Conservation (phyloP, 1,140 invertebrate genomes). For the Drosophila willistoni region DNA sequence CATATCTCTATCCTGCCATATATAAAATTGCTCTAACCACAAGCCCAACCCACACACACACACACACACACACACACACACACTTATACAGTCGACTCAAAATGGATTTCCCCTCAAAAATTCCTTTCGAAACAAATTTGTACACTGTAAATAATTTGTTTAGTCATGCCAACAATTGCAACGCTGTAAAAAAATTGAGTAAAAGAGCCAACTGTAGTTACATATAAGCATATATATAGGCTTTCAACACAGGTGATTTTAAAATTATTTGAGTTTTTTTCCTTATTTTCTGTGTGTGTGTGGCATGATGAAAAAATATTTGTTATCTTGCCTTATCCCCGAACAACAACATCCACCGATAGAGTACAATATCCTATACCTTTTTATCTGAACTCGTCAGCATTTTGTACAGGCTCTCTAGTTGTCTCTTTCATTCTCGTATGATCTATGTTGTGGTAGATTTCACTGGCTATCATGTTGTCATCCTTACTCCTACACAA, state of each 20-base stretch:
- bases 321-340: not conserved
- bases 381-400: not conserved
- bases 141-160: conserved; percentile 80
- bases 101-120: conserved; percentile 20
- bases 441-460: no score
- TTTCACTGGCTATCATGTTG: no score
- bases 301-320: conserved; percentile 69
- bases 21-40: conserved; percentile 11
- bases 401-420: not conserved
- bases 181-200: conserved; percentile 64
- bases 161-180: conserved; percentile 45
- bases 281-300: conserved; percentile 53
- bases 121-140: conserved; percentile 37
- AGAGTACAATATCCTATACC: conserved; percentile 6
- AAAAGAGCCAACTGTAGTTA: conserved; percentile 73
- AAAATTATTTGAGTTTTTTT: conserved; percentile 47
- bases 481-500: no score
- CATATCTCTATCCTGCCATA: not conserved
- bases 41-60: not conserved
- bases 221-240: conserved; percentile 37
- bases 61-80: conserved; percentile 18
- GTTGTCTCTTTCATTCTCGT: not conserved
- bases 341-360: no score
- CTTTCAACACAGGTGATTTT: conserved; percentile 76
- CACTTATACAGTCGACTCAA: not conserved